A percentile compares a stretch with the other conserved stretches of the same genome.
These are phyloP conservation scores for Scaptomyza parva DNA, from an alignment of 2,888 invertebrate species.

Conservation along the genomic window DNA sequence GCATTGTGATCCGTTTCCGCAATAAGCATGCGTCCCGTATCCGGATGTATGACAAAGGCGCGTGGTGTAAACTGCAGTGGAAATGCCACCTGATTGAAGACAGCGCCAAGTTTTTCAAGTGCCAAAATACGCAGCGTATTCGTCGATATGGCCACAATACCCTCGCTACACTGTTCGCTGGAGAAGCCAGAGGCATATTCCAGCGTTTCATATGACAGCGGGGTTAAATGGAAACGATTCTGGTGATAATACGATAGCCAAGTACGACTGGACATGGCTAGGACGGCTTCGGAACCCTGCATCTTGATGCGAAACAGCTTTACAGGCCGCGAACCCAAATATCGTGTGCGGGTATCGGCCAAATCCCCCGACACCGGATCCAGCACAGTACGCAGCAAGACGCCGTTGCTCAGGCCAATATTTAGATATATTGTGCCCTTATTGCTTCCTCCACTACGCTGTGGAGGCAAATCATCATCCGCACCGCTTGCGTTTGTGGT, in stretches of 20 bases:
- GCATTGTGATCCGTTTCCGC: slow-evolving; percentile 99
- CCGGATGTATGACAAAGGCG: slow-evolving; percentile 96
- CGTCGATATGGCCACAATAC: slow-evolving; percentile 99
- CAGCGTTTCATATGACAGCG: slow-evolving; percentile 97
- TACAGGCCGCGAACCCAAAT: slow-evolving; percentile 97
- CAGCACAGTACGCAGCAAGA: slow-evolving; percentile 95
- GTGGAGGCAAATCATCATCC: slow-evolving; percentile 86
- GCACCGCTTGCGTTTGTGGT: slow-evolving; percentile 85
- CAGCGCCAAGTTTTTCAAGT: slow-evolving; percentile 98
- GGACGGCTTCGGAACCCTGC: slow-evolving; percentile 97
- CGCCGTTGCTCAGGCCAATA: slow-evolving; percentile 98
- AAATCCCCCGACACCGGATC: slow-evolving; percentile 98
- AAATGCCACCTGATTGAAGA: slow-evolving; percentile 98
- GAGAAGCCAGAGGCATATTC: slow-evolving; percentile 99
- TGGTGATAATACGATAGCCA: slow-evolving; percentile 99
- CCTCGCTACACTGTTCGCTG: slow-evolving; percentile 99
- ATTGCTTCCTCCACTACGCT: slow-evolving; percentile 82
- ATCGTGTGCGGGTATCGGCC: slow-evolving; percentile 98
- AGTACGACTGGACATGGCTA: slow-evolving; percentile 98
- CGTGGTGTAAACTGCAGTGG: slow-evolving; percentile 98
- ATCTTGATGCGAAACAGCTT: slow-evolving; percentile 98
- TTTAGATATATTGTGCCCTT: slow-evolving; percentile 95
- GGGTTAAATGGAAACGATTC: slow-evolving; percentile 97
- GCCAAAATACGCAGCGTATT: slow-evolving; percentile 99
- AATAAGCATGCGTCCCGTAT: slow-evolving; percentile 94